Evolutionary conservation across 37 sponge, comb jelly and placozoan genomes (phyloP), one percentile per base, ranked within the genome.

Genomic region (Bolinopsis microptera): DNA sequence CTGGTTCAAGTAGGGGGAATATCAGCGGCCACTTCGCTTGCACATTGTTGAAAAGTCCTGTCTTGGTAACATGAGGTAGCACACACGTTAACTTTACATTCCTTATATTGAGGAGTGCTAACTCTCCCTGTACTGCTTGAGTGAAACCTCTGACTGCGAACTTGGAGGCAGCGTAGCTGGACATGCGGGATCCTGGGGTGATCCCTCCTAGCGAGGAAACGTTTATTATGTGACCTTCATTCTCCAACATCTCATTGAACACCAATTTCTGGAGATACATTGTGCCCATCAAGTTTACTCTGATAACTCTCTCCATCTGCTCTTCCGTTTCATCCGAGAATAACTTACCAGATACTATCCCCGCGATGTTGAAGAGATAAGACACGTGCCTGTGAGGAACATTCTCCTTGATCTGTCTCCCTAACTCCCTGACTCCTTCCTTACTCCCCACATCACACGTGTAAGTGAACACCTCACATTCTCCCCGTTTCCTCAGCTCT

Each of bases 321-420:
- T 41, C 61, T 24, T 86, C 90, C 23, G 90, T 41, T 30, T 33
- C 32, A 9, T 86, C 90, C 0, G 41, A 39, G 61, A 86, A 86
- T 30, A 41, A 27, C 30, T 86, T 86, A 36, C 90, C 90, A 13
- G 13, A 9, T 1, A 86, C 90, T 2, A 86, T 86, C 3, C 90
- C 90, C 27, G 90, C 90, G 61, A 86, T 40, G 61, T 86, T 86
- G 61, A 86, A 86, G 41, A 86, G 90, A 30, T 86, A 86, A 1
- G 90, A 86, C 38, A 86, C 36, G 61, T 86, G 90, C 39, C 61
- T 39, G 61, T 40, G 48, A 5, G 90, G 90, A 27, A 48, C 39
- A 25, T 86, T 86, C 22, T 86, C 28, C 90, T 40, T 86, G 0
- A 86, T 41, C 30, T 86, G 26, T 38, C 26, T 38, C 31, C n/a